Conservation (phyloP, 2,888 invertebrate genomes). For the Megamerina dolium region DNA sequence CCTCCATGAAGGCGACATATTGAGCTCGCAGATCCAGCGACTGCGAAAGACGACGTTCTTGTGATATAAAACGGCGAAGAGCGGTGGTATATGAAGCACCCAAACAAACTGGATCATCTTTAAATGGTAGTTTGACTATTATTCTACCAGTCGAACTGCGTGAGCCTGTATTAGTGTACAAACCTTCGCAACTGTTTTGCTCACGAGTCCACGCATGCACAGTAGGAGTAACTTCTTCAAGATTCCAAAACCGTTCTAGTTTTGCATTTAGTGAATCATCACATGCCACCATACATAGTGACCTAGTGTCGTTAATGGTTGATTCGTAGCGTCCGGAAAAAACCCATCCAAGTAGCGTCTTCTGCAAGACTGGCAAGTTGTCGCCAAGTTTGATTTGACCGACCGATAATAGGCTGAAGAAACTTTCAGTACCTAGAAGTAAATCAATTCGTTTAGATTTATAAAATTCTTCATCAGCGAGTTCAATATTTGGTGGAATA, state of each 20-base stretch:
- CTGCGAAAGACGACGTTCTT: constrained; percentile 13
- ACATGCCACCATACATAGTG: constrained; percentile 4
- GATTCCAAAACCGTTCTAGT: neutral
- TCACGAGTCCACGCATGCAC: neutral
- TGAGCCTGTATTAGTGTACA: constrained; percentile 1
- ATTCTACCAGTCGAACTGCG: neutral
- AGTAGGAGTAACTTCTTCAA: neutral
- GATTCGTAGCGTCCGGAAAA: constrained; percentile 10
- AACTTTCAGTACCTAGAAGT: constrained; percentile 19
- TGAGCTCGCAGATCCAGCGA: constrained; percentile 8
- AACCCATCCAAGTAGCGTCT: constrained; percentile 22
- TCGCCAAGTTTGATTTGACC: constrained; percentile 19
- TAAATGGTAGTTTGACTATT: constrained; percentile 3
- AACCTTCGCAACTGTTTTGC: neutral
- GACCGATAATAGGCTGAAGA: constrained; percentile 17
- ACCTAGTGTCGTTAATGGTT: neutral
- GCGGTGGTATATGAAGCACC: constrained; percentile 5
- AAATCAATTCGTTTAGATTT: constrained; percentile 18
- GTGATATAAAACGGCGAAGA: constrained; percentile 11
- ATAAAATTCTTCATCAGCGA: constrained; percentile 19
- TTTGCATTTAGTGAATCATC: constrained; percentile 3
- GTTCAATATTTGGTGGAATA: neutral
- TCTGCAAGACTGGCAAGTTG: constrained; percentile 19
- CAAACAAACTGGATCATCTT: constrained; percentile 1
- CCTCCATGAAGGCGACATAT: constrained; percentile 14